Conservation (phyloP, 2,797 vertebrate genomes). For the Anas bahamensis region DNA sequence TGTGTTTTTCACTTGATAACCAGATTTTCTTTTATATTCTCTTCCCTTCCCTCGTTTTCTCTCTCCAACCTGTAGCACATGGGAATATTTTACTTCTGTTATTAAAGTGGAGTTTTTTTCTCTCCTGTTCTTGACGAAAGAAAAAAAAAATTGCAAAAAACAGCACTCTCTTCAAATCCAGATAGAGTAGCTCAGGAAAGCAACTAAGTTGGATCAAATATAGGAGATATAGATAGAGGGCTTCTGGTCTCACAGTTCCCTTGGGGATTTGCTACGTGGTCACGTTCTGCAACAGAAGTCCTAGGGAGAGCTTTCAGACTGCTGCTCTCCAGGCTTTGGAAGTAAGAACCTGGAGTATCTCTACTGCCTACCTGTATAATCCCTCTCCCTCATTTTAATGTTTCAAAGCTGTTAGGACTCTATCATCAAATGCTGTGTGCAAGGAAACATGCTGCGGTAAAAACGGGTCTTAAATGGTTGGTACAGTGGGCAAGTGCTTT, state of each 20-base stretch:
- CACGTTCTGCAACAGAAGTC: not conserved
- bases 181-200: not conserved
- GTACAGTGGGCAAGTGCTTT: not conserved
- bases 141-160: not conserved
- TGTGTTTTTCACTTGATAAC: constrained; percentile 43
- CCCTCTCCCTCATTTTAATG: not conserved
- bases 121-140: not conserved
- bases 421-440: not conserved
- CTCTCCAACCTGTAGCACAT: not conserved
- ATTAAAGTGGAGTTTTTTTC: constrained; percentile 4
- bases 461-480: not conserved
- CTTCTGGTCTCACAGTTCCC: not conserved
- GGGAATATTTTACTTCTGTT: constrained; percentile 11
- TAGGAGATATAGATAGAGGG: not conserved
- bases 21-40: constrained; percentile 19
- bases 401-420: not conserved
- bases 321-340: not conserved
- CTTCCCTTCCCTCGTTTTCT: not conserved
- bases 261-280: not conserved
- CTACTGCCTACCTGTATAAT: not conserved
- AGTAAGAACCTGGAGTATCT: not conserved
- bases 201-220: not conserved
- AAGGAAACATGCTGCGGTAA: not conserved
- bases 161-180: not conserved
- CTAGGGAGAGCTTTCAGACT: not conserved